A percentile compares a stretch with the other conserved stretches of the same genome.
Evolutionary conservation across 1,140 invertebrate species (phyloP).

Genomic region (Ctenoplectra terminalis): DNA sequence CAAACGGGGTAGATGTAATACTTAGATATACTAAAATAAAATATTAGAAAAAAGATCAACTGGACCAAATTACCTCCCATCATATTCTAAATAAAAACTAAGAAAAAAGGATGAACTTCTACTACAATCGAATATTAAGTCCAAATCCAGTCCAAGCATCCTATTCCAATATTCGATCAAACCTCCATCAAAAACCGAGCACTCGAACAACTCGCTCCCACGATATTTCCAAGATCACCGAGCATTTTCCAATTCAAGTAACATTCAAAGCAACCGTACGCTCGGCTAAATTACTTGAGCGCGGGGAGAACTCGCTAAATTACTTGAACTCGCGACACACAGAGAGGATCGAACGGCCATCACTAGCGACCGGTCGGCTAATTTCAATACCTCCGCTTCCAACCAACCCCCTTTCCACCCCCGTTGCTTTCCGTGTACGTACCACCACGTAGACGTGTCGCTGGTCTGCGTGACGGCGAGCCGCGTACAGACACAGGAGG

Average conservation of each 20-base stretch:
- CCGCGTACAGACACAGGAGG: constrained; percentile 25
- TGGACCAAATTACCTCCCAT: too few relatives aligned
- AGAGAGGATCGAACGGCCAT: constrained; percentile 51
- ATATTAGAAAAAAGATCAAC: too few relatives aligned
- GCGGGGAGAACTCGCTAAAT: constrained; percentile 33
- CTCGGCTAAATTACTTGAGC: constrained; percentile 41
- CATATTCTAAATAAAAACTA: too few relatives aligned
- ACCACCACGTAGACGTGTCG: constrained; percentile 24
- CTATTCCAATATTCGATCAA: not conserved
- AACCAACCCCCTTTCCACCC: not conserved
- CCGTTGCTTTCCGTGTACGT: constrained; percentile 46
- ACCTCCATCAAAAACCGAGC: not conserved
- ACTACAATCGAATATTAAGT: too few relatives aligned
- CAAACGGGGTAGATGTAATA: too few relatives aligned
- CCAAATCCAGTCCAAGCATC: too few relatives aligned
- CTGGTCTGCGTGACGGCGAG: not conserved
- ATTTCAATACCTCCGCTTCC: constrained; percentile 74
- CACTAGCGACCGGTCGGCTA: constrained; percentile 66
- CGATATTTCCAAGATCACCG: not conserved
- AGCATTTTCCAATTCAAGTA: constrained; percentile 7
- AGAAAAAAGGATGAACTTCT: too few relatives aligned
- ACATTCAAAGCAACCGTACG: not conserved
- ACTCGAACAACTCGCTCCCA: not conserved
- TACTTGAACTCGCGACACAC: constrained; percentile 51
- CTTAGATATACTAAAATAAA: too few relatives aligned